Evolutionary conservation across 2,113 vertebrate species (phyloP), one percentile per base, ranked within the genome.

Genomic region (Scomber japonicus): DNA sequence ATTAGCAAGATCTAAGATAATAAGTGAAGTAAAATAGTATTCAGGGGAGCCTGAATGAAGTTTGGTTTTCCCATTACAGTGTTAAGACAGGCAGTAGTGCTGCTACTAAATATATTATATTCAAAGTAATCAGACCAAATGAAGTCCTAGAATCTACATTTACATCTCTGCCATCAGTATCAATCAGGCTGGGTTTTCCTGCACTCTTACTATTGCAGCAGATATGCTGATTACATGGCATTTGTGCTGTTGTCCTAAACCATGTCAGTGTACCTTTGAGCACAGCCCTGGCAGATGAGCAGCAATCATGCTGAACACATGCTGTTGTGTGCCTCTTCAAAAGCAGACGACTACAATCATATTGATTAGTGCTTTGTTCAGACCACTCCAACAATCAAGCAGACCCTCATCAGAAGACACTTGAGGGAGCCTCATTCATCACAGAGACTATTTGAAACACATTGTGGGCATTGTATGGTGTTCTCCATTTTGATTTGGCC

Each of bases 381-480:
- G 75, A 78, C 85, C 91, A 85, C 93, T 94, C 81, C 60, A 90
- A 86, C 89, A 93, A 94, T 94, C 91, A 93, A 78, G 85, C 78
- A 71, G 77, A 75, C 82, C 65, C 87, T 91, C 87, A 75, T 90
- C 78, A 83, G 79, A 61, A 80, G 73, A 86, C 86, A 89, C 87
- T 87, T 11, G 73, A 86, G 68, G 31, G 46, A 73, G 80, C 76
- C 86, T 67, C 71, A 27, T 51, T 77, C 84, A 75, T 72, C 72
- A 10, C 83, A 53, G 71, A 82, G 75, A 82, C 44, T 10, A 81
- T 89, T 77, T 67, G 44, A 87, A 87, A 85, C 88, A 81, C 76
- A 80, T 73, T 83, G 84, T 66, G 35, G 35, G 64, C 19, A 55
- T 82, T 71, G 76, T 73, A 21, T 35, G 14, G 59, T 51, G 60